A percentile compares a stretch with the other conserved stretches of the same genome.
Evolutionary conservation across 2,113 vertebrate genomes (phyloP).

Genomic region (Ondatra zibethicus): DNA sequence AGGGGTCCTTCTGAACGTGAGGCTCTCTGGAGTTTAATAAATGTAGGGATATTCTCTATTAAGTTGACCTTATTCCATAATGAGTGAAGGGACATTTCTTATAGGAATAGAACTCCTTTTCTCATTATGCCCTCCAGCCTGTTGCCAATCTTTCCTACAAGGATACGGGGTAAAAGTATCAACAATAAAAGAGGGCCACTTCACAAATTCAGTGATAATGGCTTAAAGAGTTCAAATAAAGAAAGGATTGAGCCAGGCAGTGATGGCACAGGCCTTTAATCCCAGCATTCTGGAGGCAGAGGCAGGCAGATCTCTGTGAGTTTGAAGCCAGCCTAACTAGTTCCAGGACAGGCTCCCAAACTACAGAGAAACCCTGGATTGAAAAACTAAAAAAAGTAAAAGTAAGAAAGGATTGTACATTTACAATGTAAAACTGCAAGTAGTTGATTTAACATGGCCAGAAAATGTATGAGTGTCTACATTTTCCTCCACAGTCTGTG

Average conservation of each 20-base stretch:
- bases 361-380: too few relatives aligned
- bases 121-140: neutral
- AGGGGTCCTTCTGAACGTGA: accelerated
- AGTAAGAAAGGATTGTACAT: neutral
- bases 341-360: too few relatives aligned
- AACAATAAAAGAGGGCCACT: neutral
- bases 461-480: neutral
- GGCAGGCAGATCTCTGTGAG: too few relatives aligned
- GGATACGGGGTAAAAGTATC: neutral
- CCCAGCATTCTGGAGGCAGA: too few relatives aligned
- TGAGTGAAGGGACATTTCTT: neutral
- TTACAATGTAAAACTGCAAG: neutral
- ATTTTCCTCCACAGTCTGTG: neutral
- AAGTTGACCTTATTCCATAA: neutral
- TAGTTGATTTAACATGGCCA: neutral
- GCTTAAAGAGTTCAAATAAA: neutral
- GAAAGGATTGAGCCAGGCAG: neutral
- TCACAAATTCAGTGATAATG: neutral
- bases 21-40: neutral
- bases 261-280: too few relatives aligned
- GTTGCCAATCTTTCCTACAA: neutral
- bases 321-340: too few relatives aligned
- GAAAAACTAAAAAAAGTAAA: too few relatives aligned
- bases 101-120: neutral
- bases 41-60: neutral